Evolutionary conservation across 2,888 invertebrate species (phyloP).

Genomic region (Cantharis rustica): DNA sequence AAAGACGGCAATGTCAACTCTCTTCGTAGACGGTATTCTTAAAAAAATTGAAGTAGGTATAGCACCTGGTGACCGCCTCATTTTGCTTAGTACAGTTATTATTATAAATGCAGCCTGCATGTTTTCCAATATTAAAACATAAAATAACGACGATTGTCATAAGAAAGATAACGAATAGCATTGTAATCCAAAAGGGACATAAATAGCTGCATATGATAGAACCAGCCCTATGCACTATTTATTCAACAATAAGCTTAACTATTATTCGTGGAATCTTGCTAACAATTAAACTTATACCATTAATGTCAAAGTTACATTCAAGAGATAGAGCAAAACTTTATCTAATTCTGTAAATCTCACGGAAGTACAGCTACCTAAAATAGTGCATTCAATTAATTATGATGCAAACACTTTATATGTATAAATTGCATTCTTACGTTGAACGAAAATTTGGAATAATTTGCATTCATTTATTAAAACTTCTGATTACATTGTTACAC

Average conservation of each 20-base stretch:
- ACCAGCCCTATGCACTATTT: conserved; percentile 6
- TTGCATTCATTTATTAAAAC: not conserved
- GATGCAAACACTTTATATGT: conserved; percentile 10
- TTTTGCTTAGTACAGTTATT: not conserved
- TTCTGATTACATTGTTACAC: not conserved
- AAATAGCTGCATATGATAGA: conserved; percentile 12
- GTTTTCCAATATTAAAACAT: not conserved
- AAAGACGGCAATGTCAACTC: too few relatives aligned
- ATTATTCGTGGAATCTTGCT: conserved; percentile 30
- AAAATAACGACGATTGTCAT: not conserved
- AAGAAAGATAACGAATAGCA: not conserved
- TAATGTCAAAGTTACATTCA: conserved; percentile 38
- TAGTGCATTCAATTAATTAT: conserved; percentile 34
- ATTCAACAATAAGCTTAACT: conserved; percentile 7
- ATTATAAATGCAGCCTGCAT: too few relatives aligned
- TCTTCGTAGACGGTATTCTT: too few relatives aligned
- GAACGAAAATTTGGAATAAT: not conserved
- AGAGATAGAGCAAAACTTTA: conserved; percentile 31
- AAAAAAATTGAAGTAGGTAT: too few relatives aligned
- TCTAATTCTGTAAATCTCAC: conserved; percentile 32
- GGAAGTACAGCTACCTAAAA: conserved; percentile 21
- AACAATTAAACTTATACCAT: conserved; percentile 40
- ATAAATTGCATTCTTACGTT: conserved; percentile 8
- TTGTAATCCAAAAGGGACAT: not conserved
- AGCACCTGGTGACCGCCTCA: not conserved